Evolutionary conservation across 2,797 vertebrate genomes (phyloP).

Genomic region (Tiaroga cobitis): DNA sequence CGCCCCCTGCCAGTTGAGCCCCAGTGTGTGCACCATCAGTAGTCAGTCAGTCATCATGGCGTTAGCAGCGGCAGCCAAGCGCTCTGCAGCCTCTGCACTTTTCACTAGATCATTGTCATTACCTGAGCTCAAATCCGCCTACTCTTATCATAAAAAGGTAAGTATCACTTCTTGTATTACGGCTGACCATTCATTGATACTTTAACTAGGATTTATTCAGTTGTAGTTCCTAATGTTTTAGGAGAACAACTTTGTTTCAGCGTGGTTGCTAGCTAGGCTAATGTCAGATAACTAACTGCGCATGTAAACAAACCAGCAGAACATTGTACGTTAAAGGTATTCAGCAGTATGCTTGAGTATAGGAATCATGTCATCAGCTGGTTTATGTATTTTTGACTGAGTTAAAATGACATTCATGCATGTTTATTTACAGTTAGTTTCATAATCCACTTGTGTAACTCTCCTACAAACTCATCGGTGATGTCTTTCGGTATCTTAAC

Average conservation of each 20-base stretch:
- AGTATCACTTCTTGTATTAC: background rate
- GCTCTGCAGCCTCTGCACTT: constrained; percentile 63
- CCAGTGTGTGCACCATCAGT: background rate
- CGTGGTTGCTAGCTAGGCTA: constrained; percentile 29
- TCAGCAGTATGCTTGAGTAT: background rate
- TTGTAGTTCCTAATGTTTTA: background rate
- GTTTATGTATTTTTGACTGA: background rate
- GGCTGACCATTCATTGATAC: background rate
- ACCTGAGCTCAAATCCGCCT: constrained; percentile 54
- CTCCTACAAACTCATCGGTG: background rate
- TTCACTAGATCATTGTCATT: constrained; percentile 56
- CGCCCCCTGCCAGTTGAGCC: background rate
- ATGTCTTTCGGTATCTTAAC: no score
- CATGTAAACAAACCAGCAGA: constrained; percentile 27
- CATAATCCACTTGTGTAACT: background rate
- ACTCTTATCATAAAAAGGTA: constrained; percentile 78
- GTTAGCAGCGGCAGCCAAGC: constrained; percentile 53
- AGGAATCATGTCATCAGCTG: background rate
- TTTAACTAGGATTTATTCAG: background rate
- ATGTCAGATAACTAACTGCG: constrained; percentile 7
- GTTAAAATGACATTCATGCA: background rate
- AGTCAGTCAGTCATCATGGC: constrained; percentile 69
- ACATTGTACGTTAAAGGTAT: background rate
- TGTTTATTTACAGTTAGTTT: constrained; percentile 4
- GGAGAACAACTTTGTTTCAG: background rate